Conservation (phyloP, 2,113 vertebrate genomes). For the Lontra canadensis region DNA sequence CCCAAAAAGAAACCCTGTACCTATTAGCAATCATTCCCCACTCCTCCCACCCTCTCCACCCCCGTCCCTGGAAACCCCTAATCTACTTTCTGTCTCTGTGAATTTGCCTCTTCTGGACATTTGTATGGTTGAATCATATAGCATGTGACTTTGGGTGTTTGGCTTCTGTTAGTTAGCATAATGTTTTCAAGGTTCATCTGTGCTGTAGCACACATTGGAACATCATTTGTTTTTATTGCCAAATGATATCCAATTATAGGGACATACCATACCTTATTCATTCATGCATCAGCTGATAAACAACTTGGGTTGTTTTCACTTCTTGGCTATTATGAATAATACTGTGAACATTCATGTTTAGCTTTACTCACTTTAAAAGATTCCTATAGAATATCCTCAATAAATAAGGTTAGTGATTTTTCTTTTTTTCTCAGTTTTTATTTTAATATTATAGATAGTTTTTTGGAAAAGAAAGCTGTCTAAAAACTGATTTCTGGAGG, state of each 20-base stretch:
- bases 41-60: neutral
- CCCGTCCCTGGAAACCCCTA: neutral
- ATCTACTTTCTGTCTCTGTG: neutral
- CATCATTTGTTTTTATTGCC: neutral
- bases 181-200: neutral
- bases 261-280: neutral
- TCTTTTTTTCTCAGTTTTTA: neutral
- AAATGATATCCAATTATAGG: neutral
- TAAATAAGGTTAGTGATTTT: neutral
- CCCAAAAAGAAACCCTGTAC: neutral
- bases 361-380: constrained; percentile 22
- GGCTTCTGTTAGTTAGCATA: neutral
- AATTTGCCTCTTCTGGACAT: neutral
- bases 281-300: neutral
- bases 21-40: neutral
- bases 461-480: constrained; percentile 51
- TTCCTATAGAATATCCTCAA: constrained; percentile 11
- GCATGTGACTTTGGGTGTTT: neutral
- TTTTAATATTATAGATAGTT: constrained; percentile 13
- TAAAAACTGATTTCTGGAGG: constrained; percentile 49
- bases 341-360: constrained; percentile 1
- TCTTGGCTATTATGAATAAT: neutral
- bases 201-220: neutral
- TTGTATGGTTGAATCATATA: neutral
- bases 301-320: neutral